Base-by-base conservation (phyloP, 1,140 invertebrate genomes). In the Camponotus pennsylvanicus region DNA sequence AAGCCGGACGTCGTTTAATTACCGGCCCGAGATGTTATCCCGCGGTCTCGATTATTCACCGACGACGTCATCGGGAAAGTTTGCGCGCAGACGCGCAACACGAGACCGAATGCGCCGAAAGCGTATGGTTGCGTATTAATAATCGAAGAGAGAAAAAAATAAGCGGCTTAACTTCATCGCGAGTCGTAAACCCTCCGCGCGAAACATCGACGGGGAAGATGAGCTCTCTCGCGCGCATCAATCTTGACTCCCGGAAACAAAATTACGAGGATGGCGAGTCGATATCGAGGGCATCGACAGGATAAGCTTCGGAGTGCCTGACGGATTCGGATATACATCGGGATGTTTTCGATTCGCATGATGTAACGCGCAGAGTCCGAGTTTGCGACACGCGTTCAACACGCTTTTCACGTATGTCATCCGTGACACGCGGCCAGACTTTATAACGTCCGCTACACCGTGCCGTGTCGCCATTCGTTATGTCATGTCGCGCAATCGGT, bases 1-100 rank as follows among this genome's bases (percentile, higher is more conserved):
- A 75, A 89, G 34, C 69, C 76, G 70, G 63, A 63, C 87, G 69
- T 86, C 88, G 88, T 88, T 89, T 89, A 89, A 89, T 89, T 89
- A 88, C 85, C 82, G 87, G 32, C 55, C 21, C 67, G 87, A 88
- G 87, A 80, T 73, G 63, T 21, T 75, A 89, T 76, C 88, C 52
- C 52, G 57, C 67, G 70, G 27, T 70, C 82, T 59, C 84, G 84
- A 88, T 82, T 88, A 86, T 84, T 70, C 34, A 52, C 32, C 64
- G 9, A 13, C 34, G 40, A 9, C 69, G 4, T 27, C 70, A n/a
- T 75, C 57, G 40, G 34, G 69, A 61, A 61, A 75, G 55, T 61
- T 63, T 61, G 59, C 27, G 11, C 27, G 49, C 52, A 21, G 6
- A 45, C 4, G 76, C 13, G 52, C 27, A 52, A 49, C 2, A 4